Evolutionary conservation across 1,140 invertebrate species (phyloP).

Genomic region (Rhizoglyphus robini): DNA sequence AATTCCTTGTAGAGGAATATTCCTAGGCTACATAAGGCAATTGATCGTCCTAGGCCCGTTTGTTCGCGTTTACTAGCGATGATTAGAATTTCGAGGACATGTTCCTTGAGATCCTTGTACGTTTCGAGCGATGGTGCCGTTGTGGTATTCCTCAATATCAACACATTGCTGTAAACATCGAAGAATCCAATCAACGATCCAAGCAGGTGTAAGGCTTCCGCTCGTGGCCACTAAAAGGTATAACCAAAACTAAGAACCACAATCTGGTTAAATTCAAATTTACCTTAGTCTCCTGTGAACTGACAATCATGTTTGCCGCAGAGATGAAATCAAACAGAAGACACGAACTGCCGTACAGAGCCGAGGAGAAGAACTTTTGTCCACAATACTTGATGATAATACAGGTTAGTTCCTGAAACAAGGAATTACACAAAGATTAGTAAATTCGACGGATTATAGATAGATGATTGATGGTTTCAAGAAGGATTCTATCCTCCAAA

Average conservation of each 20-base stretch:
- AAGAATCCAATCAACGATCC: slow-evolving; percentile 70
- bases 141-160: slow-evolving; percentile 61
- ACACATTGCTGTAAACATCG: slow-evolving; percentile 54
- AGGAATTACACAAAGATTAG: slow-evolving; percentile 7
- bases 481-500: no score
- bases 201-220: slow-evolving; percentile 79
- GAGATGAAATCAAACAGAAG: slow-evolving; percentile 77
- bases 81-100: slow-evolving; percentile 69
- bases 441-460: slow-evolving; percentile 10
- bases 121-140: slow-evolving; percentile 50
- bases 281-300: slow-evolving; percentile 51
- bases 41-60: slow-evolving; percentile 65
- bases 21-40: slow-evolving; percentile 71
- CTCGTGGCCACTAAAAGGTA: slow-evolving; percentile 54
- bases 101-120: slow-evolving; percentile 71
- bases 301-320: slow-evolving; percentile 70
- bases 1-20: slow-evolving; percentile 68
- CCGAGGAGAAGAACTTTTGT: slow-evolving; percentile 62
- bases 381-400: slow-evolving; percentile 54
- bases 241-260: slow-evolving; percentile 21
- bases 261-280: background rate
- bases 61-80: slow-evolving; percentile 73
- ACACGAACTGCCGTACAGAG: slow-evolving; percentile 72
- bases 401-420: slow-evolving; percentile 45
- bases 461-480: no score